Evolutionary conservation across 2,797 vertebrate genomes (phyloP).

Genomic region (Xenopus petersii): DNA sequence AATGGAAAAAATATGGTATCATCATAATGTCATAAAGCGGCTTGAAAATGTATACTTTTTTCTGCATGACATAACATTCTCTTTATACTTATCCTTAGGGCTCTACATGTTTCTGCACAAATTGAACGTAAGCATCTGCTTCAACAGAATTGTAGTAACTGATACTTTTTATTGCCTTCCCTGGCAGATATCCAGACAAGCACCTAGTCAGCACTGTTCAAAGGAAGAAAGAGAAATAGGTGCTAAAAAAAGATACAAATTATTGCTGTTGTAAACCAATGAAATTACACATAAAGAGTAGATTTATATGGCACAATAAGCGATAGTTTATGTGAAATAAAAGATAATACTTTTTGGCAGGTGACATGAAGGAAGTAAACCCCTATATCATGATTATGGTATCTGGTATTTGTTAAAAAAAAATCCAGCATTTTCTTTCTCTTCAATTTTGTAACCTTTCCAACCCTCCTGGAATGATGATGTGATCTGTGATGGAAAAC

Average conservation of each 20-base stretch:
- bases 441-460: too few species aligned
- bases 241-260: slow-evolving; percentile 2
- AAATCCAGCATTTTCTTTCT: neutral
- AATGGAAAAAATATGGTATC: slow-evolving; percentile 30
- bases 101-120: slow-evolving; percentile 33
- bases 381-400: neutral
- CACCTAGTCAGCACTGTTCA: slow-evolving; percentile 9
- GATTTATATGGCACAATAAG: slow-evolving; percentile 3
- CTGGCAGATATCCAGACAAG: slow-evolving; percentile 19
- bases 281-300: slow-evolving; percentile 6
- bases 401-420: neutral
- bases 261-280: slow-evolving; percentile 14
- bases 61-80: slow-evolving; percentile 35
- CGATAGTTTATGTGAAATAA: slow-evolving; percentile 2
- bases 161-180: slow-evolving; percentile 30
- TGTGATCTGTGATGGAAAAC: too few species aligned
- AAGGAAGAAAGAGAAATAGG: slow-evolving; percentile 19
- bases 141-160: slow-evolving; percentile 38
- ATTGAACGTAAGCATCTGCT: slow-evolving; percentile 43
- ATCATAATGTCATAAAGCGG: slow-evolving; percentile 40
- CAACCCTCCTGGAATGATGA: too few species aligned
- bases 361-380: neutral
- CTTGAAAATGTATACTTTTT: slow-evolving; percentile 39
- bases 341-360: neutral
- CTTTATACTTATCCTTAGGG: slow-evolving; percentile 31